A percentile compares a stretch with the other conserved stretches of the same genome.
Conservation (phyloP, 2,797 vertebrate genomes). For the Hirundo rustica region DNA sequence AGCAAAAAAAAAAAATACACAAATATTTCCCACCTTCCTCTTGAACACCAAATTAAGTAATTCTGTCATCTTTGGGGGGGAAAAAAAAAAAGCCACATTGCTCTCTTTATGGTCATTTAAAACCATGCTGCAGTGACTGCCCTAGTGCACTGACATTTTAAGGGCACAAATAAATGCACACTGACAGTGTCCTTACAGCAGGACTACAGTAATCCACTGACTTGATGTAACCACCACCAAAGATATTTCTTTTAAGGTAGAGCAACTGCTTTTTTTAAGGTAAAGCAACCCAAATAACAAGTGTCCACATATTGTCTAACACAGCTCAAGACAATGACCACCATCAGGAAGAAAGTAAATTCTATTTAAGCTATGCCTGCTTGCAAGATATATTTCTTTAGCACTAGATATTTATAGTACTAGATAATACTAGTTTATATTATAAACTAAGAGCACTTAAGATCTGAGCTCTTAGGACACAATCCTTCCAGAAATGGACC, state of each 20-base stretch:
- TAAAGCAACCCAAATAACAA: neutral
- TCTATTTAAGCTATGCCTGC: neutral
- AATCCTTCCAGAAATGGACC: neutral
- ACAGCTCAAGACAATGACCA: neutral
- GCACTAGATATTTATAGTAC: neutral
- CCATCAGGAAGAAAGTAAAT: neutral
- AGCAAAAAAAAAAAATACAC: neutral
- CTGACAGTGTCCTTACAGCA: neutral
- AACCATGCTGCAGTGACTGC: neutral
- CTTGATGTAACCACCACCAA: neutral
- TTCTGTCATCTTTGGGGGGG: neutral
- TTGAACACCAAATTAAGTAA: neutral
- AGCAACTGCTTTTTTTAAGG: neutral
- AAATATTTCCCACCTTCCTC: neutral
- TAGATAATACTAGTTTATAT: neutral
- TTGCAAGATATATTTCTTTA: neutral
- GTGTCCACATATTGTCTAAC: neutral
- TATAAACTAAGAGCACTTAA: neutral
- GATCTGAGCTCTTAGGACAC: neutral
- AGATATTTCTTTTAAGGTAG: neutral
- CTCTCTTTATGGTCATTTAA: neutral
- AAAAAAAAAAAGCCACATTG: neutral
- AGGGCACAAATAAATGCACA: neutral
- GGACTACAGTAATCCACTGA: neutral
- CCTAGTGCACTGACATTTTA: neutral